Evolutionary conservation across 2,113 vertebrate genomes (phyloP), one percentile per base, ranked within the genome.

Genomic region (Fukomys damarensis): DNA sequence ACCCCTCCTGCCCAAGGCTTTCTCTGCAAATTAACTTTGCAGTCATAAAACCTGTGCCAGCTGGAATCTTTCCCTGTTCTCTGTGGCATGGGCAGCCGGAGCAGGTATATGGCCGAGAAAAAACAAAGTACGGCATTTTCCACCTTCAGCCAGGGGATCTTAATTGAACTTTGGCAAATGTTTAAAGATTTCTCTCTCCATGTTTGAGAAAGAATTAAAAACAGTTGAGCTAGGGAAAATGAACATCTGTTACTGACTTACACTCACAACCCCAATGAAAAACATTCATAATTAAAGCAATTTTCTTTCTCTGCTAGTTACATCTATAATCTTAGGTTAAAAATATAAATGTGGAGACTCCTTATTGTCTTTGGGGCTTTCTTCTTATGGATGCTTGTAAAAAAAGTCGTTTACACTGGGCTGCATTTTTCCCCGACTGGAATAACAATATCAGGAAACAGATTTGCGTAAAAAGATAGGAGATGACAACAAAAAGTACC

Each of bases 101-200:
- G 97, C 97, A 98, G 98, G 97, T 98, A 98, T 92, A 93, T 1
- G 84, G 97, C 95, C 19, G 95, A 96, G 94, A 89, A n/a, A 97
- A 98, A 98, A 98, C 98, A 98, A 98, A 97, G 97, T 86, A 84
- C 89, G 98, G 96, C 95, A 98, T 98, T 99, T 98, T 98, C 98
- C 98, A 98, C 98, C 98, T 97, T 98, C 65, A 93, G 97, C 98
- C 97, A 97, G 72, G 89, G 98, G 97, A 98, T 97, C 95, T 97
- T 99, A 98, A 98, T 92, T 98, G 98, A 98, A 98, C 95, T 98
- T 98, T 99, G 98, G 98, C 98, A 98, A 98, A 98, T 85, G 97
- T 99, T 99, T 98, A 98, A 99, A 98, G 98, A 97, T 98, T 97
- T 96, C 94, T 98, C 96, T 93, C 96, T 98, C 97, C 98, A 95